Base-by-base conservation (phyloP, 2,113 vertebrate genomes). In the Boleophthalmus pectinirostris region DNA sequence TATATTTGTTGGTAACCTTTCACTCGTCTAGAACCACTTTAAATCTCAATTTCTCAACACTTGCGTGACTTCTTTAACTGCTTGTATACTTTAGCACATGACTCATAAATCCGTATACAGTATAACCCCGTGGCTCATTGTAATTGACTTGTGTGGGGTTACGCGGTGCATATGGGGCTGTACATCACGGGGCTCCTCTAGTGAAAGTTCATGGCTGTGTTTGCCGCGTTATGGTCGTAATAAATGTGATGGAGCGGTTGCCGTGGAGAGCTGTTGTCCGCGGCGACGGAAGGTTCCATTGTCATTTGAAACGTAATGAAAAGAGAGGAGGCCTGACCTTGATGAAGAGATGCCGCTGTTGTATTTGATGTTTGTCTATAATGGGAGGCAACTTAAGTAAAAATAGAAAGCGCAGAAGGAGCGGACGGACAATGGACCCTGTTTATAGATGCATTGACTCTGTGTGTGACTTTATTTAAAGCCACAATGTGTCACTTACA, bases 241-340 rank as follows among this genome's bases (percentile, higher is more conserved):
- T 88, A 85, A 88, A 88, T 70, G 73, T 77, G 80, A 90, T 79
- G 57, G 70, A 87, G 75, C 66, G 58, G 61, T 29, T 70, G 58
- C 25, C 75, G 58, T 5, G 68, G 70, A 81, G 85, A 71, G 78
- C 83, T 83, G 61, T 70, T 61, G 80, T 80, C 56, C 51, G 68
- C 60, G 23, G 47, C 16, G 51, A 79, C 74, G 75, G 82, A 91
- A 85, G 85, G 89, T 81, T 87, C 73, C 70, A 64, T 54, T 77
- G 63, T 84, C 70, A 85, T 85, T 85, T 86, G 75, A 76, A 79
- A 82, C 9, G 49, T 79, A 87, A 90, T 80, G 78, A 81, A 85
- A 83, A 68, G 68, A 73, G 80, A 67, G 69, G 68, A 65, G 70
- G 29, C 5, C 49, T 79, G 73, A 84, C 84, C 86, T 86, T 90